These are phyloP conservation scores for Hanleya hanleyi DNA, from an alignment of 2,888 invertebrate species.

Conservation along the genomic window DNA sequence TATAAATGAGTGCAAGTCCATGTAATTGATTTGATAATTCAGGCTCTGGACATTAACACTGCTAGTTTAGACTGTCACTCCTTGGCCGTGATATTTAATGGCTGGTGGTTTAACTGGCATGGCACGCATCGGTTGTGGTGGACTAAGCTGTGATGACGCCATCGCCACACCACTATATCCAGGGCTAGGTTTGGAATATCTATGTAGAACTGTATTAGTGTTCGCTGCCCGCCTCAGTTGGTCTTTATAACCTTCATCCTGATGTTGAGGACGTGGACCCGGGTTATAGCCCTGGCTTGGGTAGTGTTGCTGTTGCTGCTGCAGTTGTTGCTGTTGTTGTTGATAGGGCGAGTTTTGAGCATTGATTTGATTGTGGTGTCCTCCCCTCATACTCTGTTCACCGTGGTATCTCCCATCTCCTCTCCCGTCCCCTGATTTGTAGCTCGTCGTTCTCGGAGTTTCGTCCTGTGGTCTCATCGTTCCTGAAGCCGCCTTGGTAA, in stretches of 20 bases:
- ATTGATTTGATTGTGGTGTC: not conserved
- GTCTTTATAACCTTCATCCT: conserved; percentile 46
- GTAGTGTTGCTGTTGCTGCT: not conserved
- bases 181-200: conserved; percentile 1
- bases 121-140: not conserved
- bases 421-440: not conserved
- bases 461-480: not conserved
- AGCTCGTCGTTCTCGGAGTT: not conserved
- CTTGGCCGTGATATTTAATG: not conserved
- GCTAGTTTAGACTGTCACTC: conserved; percentile 3
- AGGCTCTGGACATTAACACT: too few species aligned
- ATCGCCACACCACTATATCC: not conserved
- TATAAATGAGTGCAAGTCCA: too few species aligned
- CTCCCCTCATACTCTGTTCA: not conserved
- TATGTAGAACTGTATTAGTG: conserved; percentile 14
- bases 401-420: not conserved
- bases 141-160: not conserved
- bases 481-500: not conserved
- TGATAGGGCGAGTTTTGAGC: not conserved
- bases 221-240: conserved; percentile 46
- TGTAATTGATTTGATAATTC: too few species aligned
- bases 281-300: conserved; percentile 2
- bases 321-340: not conserved
- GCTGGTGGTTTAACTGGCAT: not conserved
- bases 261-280: not conserved